These are phyloP conservation scores for Erpobdella octoculata DNA, from an alignment of 2,888 invertebrate genomes.

Conservation along the genomic window DNA sequence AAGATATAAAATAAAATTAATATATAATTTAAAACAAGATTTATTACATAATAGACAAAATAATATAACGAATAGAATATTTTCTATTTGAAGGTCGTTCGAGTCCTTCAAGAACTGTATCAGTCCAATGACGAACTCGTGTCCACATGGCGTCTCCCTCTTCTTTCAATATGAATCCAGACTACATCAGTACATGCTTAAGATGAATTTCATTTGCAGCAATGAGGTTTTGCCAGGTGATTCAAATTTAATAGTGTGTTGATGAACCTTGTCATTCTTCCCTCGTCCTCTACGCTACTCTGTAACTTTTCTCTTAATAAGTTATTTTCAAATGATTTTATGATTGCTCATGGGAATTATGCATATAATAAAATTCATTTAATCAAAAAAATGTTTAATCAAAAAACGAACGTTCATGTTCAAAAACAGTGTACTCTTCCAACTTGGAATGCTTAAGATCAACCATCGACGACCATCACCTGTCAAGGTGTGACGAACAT, in stretches of 20 bases:
- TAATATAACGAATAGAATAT: neutral
- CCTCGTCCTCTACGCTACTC: no score
- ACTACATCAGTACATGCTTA: slow-evolving; percentile 29
- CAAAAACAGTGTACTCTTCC: slow-evolving; percentile 27
- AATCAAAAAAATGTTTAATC: neutral
- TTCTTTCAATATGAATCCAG: slow-evolving; percentile 27
- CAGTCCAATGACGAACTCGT: slow-evolving; percentile 26
- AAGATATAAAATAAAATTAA: no score
- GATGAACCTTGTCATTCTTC: no score
- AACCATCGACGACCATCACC: slow-evolving; percentile 27
- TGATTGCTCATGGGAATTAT: neutral
- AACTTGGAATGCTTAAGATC: slow-evolving; percentile 31
- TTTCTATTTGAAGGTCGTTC: neutral
- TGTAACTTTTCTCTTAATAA: no score
- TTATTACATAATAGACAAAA: no score
- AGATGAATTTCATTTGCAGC: slow-evolving; percentile 29
- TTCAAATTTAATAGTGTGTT: no score
- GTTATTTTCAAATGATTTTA: neutral
- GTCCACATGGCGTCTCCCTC: slow-evolving; percentile 26
- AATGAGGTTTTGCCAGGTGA: slow-evolving; percentile 1
- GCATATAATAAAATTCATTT: neutral
- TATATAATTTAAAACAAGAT: no score
- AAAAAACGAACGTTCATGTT: neutral
- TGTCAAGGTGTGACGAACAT: slow-evolving; percentile 29
- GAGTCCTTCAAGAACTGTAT: slow-evolving; percentile 3